Evolutionary conservation across 1,140 invertebrate species (phyloP), one percentile per base, ranked within the genome.

Genomic region (Leptopilina boulardi): DNA sequence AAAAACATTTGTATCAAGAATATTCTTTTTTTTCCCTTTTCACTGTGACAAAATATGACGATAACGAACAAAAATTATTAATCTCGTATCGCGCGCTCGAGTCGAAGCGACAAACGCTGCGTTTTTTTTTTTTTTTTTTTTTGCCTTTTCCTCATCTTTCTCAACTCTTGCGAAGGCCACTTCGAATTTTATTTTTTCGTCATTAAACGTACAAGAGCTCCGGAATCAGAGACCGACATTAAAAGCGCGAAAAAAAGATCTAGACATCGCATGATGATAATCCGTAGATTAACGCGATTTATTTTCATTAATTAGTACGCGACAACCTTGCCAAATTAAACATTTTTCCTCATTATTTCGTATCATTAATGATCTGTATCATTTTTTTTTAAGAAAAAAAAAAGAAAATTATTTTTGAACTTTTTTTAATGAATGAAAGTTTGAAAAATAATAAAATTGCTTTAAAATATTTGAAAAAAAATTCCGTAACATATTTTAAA

Each of bases 1-100:
- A 91, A 51, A 91, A 89, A 87, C 86, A 80, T 85, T 90, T 87
- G 84, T 91, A 91, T 91, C 90, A 91, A 91, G 90, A 91, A 91
- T 91, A 91, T 89, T 38, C 34, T 76, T 89, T 85, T n/a, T n/a
- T 88, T 86, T 77, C 77, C 76, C 26, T 79, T 75, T 79, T 71
- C 76, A 54, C 71, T 77, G 73, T 79, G 75, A 78, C 75, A 73
- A 81, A 83, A 80, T 80, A 77, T 51, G 76, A 78, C 80, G 66
- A 74, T 75, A 84, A 84, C 74, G 73, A 80, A 84, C 56, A 73
- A 82, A 81, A 85, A 38, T 38, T 80, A 81, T 83, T 76, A 83
- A 85, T 83, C 82, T 85, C 83, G 84, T 85, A 83, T 83, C 77
- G 76, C 76, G 80, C 80, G 78, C 74, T 81, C 56, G 56, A 66